Base-by-base conservation (phyloP, 2,797 vertebrate genomes). In the Premnoplex brunnescens region DNA sequence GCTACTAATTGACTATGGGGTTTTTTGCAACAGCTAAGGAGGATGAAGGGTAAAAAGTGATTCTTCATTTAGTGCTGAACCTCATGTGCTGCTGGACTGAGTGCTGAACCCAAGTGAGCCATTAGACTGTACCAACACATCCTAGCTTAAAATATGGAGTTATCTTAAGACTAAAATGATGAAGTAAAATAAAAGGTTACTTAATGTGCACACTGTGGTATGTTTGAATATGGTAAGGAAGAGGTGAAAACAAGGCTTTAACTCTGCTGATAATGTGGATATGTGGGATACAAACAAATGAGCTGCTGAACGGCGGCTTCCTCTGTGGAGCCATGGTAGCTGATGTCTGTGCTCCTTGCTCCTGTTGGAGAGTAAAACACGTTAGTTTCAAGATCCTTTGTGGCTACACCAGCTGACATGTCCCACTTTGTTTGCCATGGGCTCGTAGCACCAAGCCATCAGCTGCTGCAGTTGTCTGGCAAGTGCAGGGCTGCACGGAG, bases 401-500 rank as follows among this genome's bases (percentile, higher is more conserved):
- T 89, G 79, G 44, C 41, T 46, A 4, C 39, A 17, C 21, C 30
- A 24, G 46, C 37, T 6, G 4, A 3, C 28, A 56, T 19, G 15
- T n/a, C 91, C 55, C 17, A 6, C 36, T 67, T 14, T 24, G 14
- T 43, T 79, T 75, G 32, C 39, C 9, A 0, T 5, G n/a, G 66
- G 46, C 49, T 59, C 3, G 8, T 4, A 51, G 32, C 37, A 36
- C 7, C 51, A 60, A 19, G 16, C 34, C 19, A 2, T 48, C 0
- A 0, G 52, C 36, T 43, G 1, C n/a, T 62, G 46, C 14, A 60
- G 32, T 19, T 0, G 0, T 10, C 49, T 87, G 58, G 10, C 9
- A 28, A 36, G 34, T 16, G 23, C 26, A 39, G 5, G 9, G 22
- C 73, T 72, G 69, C 32, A 19, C 5, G 32, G 18, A 54, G 26